A percentile compares a stretch with the other conserved stretches of the same genome.
Evolutionary conservation across 2,888 invertebrate genomes (phyloP).

Genomic region (Patella depressa): DNA sequence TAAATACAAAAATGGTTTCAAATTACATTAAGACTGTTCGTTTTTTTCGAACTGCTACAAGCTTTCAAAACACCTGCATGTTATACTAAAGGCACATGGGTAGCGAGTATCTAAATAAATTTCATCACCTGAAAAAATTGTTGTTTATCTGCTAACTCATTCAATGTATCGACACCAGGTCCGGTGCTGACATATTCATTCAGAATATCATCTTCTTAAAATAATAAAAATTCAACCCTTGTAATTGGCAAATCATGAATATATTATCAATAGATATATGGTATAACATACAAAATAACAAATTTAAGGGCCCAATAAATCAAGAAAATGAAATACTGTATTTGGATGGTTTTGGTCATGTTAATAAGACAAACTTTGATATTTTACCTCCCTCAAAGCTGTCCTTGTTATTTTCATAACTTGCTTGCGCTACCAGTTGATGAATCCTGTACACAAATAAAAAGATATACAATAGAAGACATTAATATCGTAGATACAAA

Average conservation of each 20-base stretch:
- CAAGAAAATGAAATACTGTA: neutral
- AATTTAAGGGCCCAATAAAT: slow-evolving; percentile 37
- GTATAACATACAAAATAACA: slow-evolving; percentile 95
- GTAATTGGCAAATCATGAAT: neutral
- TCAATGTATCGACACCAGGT: slow-evolving; percentile 65
- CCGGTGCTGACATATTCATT: slow-evolving; percentile 8
- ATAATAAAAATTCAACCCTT: neutral
- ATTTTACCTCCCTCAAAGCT: neutral
- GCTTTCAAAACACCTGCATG: too few relatives aligned
- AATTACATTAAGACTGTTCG: too few relatives aligned
- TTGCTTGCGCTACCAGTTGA: neutral
- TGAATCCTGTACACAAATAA: neutral
- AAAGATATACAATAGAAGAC: too few relatives aligned
- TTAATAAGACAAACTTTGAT: neutral
- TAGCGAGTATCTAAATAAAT: too few relatives aligned
- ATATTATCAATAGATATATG: slow-evolving; percentile 90
- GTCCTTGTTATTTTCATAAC: neutral
- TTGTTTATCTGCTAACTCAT: slow-evolving; percentile 66
- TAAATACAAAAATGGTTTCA: too few relatives aligned
- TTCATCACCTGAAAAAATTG: slow-evolving; percentile 61
- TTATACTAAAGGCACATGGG: too few relatives aligned
- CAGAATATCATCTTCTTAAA: neutral
- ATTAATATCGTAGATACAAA: too few relatives aligned
- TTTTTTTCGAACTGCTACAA: too few relatives aligned
- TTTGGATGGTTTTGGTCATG: neutral